These are phyloP conservation scores for Cyprinella venusta DNA, from an alignment of 2,797 vertebrate species.

Conservation along the genomic window DNA sequence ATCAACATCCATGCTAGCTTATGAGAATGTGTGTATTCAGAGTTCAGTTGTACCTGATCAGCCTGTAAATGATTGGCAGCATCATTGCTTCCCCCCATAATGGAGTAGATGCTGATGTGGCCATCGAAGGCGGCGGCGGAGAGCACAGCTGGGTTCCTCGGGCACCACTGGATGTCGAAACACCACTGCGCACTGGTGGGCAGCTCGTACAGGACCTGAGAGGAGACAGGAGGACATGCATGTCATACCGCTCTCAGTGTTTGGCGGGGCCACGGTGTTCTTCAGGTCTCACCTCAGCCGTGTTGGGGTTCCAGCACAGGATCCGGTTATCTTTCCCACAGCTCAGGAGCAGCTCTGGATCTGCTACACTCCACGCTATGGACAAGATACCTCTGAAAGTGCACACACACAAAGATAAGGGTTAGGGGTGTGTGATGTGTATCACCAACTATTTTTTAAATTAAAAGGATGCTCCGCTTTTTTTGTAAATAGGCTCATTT, in stretches of 20 bases:
- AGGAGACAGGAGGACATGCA: not conserved
- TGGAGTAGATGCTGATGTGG: constrained; percentile 90
- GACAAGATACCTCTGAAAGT: constrained; percentile 87
- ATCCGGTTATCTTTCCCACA: constrained; percentile 96
- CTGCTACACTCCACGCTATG: constrained; percentile 94
- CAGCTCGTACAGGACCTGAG: constrained; percentile 93
- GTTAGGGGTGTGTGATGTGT: too few species aligned
- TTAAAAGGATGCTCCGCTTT: too few species aligned
- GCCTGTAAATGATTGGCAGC: constrained; percentile 84
- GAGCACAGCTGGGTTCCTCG: constrained; percentile 91
- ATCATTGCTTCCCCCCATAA: constrained; percentile 92
- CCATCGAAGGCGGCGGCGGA: constrained; percentile 94
- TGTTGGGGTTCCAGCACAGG: constrained; percentile 96
- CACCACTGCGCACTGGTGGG: constrained; percentile 95
- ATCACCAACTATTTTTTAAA: not conserved
- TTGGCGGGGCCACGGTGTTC: not conserved
- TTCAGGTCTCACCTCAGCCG: constrained; percentile 83
- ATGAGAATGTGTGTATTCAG: not conserved
- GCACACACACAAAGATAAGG: not conserved
- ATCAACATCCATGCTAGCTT: not conserved
- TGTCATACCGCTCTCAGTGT: not conserved
- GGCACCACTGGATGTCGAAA: constrained; percentile 98
- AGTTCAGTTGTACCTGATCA: constrained; percentile 81
- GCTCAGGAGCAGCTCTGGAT: constrained; percentile 93
- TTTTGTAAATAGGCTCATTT: too few species aligned